phyloP scores from a whole-genome alignment of 2,113 vertebrate species.

The Pantherophis guttatus region DNA sequence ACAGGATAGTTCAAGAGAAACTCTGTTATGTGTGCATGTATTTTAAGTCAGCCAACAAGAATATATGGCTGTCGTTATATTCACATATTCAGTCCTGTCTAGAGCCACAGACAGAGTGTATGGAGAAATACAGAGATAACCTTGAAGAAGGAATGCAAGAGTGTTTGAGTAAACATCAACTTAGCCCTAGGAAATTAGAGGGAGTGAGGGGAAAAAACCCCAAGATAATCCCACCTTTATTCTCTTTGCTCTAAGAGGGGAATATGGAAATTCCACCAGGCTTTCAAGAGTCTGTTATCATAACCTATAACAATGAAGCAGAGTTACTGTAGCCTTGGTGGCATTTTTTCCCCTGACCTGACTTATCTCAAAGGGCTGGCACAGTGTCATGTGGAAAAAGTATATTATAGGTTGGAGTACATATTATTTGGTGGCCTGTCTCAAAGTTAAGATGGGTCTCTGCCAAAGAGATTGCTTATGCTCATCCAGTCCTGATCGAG shows the following conservation, averaged over 20 bases:
- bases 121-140: not conserved
- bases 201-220: not conserved
- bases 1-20: not conserved
- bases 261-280: not conserved
- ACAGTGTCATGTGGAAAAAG: not conserved
- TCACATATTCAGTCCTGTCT: not conserved
- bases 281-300: not conserved
- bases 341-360: not conserved
- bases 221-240: not conserved
- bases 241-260: not conserved
- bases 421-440: not conserved
- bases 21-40: not conserved
- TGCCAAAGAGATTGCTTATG: not conserved
- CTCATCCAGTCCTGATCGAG: not conserved
- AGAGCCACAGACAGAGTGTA: not conserved
- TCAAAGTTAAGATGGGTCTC: not conserved
- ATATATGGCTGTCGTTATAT: not conserved
- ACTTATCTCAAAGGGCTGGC: not conserved
- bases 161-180: not conserved
- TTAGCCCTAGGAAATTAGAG: not conserved
- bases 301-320: not conserved
- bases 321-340: not conserved
- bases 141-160: not conserved
- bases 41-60: not conserved
- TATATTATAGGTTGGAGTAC: not conserved